phyloP scores from a whole-genome alignment of 2,113 vertebrate genomes.

The Falco punctatus region DNA sequence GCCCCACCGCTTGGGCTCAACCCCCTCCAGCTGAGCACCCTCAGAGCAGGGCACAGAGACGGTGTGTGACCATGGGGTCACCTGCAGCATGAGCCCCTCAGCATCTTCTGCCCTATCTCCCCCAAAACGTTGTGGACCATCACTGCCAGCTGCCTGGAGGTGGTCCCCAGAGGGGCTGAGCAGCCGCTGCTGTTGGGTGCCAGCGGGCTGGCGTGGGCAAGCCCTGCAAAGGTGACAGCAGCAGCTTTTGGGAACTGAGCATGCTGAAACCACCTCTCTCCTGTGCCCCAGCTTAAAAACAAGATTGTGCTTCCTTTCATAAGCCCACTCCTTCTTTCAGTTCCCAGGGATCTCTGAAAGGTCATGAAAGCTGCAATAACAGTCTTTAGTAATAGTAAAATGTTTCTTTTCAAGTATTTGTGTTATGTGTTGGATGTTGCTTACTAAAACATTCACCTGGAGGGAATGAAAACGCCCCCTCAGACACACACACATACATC shows the following conservation, averaged over 20 bases:
- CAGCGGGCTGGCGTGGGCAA: fast-evolving
- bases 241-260: background rate
- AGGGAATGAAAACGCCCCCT: background rate
- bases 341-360: background rate
- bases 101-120: background rate
- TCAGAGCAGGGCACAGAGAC: background rate
- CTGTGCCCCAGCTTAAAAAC: background rate
- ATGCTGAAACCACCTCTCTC: background rate
- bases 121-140: background rate
- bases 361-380: background rate
- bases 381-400: background rate
- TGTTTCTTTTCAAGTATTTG: background rate
- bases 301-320: background rate
- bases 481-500: background rate
- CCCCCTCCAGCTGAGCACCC: background rate
- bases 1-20: background rate
- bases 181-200: background rate
- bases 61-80: background rate
- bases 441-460: conserved; percentile 42
- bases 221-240: background rate
- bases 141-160: background rate
- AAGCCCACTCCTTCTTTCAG: background rate
- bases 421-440: background rate
- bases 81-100: background rate
- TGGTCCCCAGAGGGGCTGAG: background rate